phyloP scores from a whole-genome alignment of 37 sponge, comb jelly and placozoan genomes.

The Halisarca cf. caerulea region DNA sequence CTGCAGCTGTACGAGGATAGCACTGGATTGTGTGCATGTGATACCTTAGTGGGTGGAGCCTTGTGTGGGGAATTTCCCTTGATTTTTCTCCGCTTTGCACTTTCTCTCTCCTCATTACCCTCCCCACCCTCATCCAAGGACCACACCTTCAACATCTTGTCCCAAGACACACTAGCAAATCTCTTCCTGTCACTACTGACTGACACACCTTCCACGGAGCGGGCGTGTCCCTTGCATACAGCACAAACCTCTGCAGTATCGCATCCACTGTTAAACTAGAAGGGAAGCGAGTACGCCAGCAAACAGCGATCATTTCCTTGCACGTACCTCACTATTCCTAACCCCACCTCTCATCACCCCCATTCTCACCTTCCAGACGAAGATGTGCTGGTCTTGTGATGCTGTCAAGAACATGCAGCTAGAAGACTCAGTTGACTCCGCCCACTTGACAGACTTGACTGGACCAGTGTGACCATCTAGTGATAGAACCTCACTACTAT shows the following conservation, averaged over 20 bases:
- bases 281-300: too few species aligned
- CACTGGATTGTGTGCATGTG: too few species aligned
- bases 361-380: conserved; percentile 67
- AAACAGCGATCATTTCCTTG: too few species aligned
- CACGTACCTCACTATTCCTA: too few species aligned
- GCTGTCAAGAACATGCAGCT: conserved; percentile 52
- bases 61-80: neutral
- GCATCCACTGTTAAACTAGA: conserved; percentile 18
- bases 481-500: conserved; percentile 30
- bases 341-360: too few species aligned
- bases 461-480: conserved; percentile 53
- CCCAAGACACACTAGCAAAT: conserved; percentile 45
- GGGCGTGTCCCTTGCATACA: conserved; percentile 79
- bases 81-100: neutral
- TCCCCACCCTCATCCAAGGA: neutral
- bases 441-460: conserved; percentile 71
- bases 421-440: neutral
- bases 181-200: conserved; percentile 41
- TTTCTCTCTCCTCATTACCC: neutral
- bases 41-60: neutral
- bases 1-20: too few species aligned
- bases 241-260: neutral
- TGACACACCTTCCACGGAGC: conserved; percentile 69
- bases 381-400: conserved; percentile 79
- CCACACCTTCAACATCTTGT: conserved; percentile 80